phyloP scores from a whole-genome alignment of 2,888 invertebrate genomes.

The Apamea sordens region DNA sequence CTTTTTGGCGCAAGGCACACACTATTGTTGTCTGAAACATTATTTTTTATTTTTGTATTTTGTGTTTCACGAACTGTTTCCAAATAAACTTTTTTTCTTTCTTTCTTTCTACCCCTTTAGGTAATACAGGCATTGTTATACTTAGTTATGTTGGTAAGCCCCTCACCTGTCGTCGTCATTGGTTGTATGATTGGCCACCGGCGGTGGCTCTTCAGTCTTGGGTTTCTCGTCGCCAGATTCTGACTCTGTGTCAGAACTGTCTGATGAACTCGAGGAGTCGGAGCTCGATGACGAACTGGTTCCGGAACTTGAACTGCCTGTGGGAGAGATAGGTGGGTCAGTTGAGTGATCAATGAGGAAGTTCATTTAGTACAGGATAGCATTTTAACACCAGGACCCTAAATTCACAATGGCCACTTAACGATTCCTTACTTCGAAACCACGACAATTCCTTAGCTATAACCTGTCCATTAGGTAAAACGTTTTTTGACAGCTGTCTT shows the following conservation, averaged over 20 bases:
- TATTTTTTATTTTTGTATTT: too few relatives aligned
- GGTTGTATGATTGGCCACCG: slow-evolving; percentile 50
- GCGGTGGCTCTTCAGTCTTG: slow-evolving; percentile 62
- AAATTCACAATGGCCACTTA: background rate
- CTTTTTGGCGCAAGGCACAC: too few relatives aligned
- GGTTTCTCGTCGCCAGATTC: slow-evolving; percentile 73
- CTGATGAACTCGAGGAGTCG: slow-evolving; percentile 82
- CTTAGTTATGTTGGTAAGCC: background rate
- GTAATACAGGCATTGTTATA: too few relatives aligned
- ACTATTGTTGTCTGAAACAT: too few relatives aligned
- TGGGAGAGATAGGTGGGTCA: background rate
- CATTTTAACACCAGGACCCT: too few relatives aligned
- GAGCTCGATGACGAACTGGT: slow-evolving; percentile 83
- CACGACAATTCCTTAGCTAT: background rate
- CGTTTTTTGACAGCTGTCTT: too few relatives aligned
- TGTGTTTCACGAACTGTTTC: too few relatives aligned
- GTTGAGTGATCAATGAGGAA: background rate
- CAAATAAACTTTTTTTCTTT: too few relatives aligned
- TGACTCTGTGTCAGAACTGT: slow-evolving; percentile 82
- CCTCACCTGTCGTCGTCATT: slow-evolving; percentile 76
- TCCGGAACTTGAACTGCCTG: slow-evolving; percentile 83
- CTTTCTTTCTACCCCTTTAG: too few relatives aligned
- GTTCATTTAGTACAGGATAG: background rate
- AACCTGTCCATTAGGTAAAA: too few relatives aligned
- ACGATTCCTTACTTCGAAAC: background rate